Percentiles rank a stretch among this genome's conserved stretches.
These are phyloP conservation scores for Paedocypris micromegethes DNA, from an alignment of 2,797 vertebrate genomes.

Conservation along the genomic window DNA sequence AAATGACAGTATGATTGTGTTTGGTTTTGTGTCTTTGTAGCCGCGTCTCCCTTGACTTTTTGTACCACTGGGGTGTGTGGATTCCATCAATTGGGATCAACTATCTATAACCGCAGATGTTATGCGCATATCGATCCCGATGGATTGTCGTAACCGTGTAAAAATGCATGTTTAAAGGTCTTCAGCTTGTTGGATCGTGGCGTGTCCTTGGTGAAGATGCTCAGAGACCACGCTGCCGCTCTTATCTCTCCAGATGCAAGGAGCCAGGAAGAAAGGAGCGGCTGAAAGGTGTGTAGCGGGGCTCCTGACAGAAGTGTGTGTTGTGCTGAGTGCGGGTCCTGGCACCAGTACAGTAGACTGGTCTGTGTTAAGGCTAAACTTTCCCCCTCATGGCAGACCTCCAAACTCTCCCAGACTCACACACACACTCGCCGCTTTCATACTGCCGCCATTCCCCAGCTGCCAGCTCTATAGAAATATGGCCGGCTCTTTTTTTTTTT, in stretches of 20 bases:
- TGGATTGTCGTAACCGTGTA: constrained; percentile 44
- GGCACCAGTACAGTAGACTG: constrained; percentile 26
- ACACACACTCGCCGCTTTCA: constrained; percentile 35
- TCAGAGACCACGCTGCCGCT: constrained; percentile 47
- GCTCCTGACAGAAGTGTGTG: constrained; percentile 9
- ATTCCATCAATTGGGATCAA: constrained; percentile 48
- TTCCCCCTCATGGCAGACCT: constrained; percentile 21
- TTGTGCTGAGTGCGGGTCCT: constrained; percentile 24
- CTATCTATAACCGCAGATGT: constrained; percentile 51
- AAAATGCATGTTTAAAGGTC: constrained; percentile 55
- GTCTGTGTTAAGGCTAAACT: constrained; percentile 32
- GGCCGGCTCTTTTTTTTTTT: constrained; percentile 24
- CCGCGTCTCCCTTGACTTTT: constrained; percentile 27
- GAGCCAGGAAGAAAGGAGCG: constrained; percentile 5
- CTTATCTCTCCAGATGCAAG: constrained; percentile 35
- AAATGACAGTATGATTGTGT: constrained; percentile 43
- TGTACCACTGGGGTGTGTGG: constrained; percentile 49
- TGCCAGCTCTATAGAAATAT: constrained; percentile 24
- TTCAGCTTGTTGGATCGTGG: constrained; percentile 47
- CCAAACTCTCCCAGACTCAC: constrained; percentile 23
- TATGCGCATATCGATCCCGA: constrained; percentile 42
- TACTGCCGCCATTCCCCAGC: constrained; percentile 14
- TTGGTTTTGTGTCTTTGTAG: constrained; percentile 44
- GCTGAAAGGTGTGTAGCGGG: constrained; percentile 18
- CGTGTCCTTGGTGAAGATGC: constrained; percentile 47